Evolutionary conservation across 2,797 vertebrate genomes (phyloP).

Genomic region (Rhinophrynus dorsalis): DNA sequence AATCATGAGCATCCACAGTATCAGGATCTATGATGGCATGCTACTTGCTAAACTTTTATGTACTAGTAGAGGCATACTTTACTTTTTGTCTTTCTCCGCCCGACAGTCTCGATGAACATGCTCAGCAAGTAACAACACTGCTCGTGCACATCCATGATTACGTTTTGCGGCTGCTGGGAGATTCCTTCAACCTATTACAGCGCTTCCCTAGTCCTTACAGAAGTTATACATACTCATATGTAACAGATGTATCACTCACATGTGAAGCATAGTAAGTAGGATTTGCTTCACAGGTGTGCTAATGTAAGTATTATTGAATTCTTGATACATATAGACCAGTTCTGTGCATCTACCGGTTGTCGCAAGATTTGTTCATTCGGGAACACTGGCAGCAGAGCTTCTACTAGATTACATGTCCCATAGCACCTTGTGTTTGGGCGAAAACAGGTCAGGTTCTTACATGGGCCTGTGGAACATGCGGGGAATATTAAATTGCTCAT

Average conservation of each 20-base stretch:
- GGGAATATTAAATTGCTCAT: neutral
- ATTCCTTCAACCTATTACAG: too few relatives aligned
- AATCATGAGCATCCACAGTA: too few relatives aligned
- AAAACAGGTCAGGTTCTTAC: slow-evolving; percentile 89
- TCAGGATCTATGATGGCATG: too few relatives aligned
- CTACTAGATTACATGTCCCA: slow-evolving; percentile 78
- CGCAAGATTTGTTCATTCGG: slow-evolving; percentile 74
- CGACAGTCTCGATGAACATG: too few relatives aligned
- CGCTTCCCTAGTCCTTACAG: too few relatives aligned
- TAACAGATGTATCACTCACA: slow-evolving; percentile 70
- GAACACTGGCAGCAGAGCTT: slow-evolving; percentile 79
- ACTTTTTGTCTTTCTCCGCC: too few relatives aligned
- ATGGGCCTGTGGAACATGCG: slow-evolving; percentile 75
- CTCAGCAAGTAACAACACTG: too few relatives aligned
- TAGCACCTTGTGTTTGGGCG: slow-evolving; percentile 82
- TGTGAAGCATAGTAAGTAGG: slow-evolving; percentile 92
- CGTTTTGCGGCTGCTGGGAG: too few relatives aligned
- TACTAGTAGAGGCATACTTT: too few relatives aligned
- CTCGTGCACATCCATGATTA: too few relatives aligned
- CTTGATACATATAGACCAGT: slow-evolving; percentile 76
- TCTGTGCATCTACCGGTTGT: slow-evolving; percentile 81
- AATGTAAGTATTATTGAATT: slow-evolving; percentile 81
- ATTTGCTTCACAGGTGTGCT: slow-evolving; percentile 74
- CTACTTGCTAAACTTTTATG: too few relatives aligned
- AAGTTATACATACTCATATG: too few relatives aligned